These are phyloP conservation scores for Amorpha juglandis DNA, from an alignment of 2,888 invertebrate species.

Conservation along the genomic window DNA sequence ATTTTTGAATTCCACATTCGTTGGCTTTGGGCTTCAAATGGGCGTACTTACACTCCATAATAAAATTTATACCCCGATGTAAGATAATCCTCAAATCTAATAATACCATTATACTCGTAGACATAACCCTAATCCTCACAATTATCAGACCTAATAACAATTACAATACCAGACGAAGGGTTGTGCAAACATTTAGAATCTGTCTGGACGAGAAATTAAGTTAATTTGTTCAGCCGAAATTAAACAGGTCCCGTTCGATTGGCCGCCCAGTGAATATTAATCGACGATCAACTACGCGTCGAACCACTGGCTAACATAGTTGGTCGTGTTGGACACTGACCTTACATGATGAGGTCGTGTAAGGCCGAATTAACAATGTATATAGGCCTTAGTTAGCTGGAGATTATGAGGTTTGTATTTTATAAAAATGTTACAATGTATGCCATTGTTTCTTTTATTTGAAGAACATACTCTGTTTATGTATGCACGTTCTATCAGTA, in stretches of 20 bases:
- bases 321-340: not conserved
- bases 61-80: not conserved
- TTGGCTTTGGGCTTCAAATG: too few species aligned
- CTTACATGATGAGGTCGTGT: not conserved
- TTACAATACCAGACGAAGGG: conserved; percentile 32
- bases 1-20: too few species aligned
- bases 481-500: too few species aligned
- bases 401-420: not conserved
- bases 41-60: too few species aligned
- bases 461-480: too few species aligned
- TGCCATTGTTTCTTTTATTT: too few species aligned
- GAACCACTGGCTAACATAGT: conserved; percentile 2
- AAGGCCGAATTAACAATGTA: not conserved
- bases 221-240: conserved; percentile 61
- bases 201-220: conserved; percentile 53
- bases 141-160: conserved; percentile 33
- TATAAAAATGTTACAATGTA: not conserved
- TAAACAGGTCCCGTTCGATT: conserved; percentile 55
- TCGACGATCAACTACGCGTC: conserved; percentile 28
- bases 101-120: too few species aligned
- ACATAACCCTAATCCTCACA: conserved; percentile 32
- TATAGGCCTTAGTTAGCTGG: not conserved
- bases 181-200: conserved; percentile 46
- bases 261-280: conserved; percentile 57
- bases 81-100: not conserved